Conservation (phyloP, 2,113 vertebrate genomes). For the Saimiri boliviensis region DNA sequence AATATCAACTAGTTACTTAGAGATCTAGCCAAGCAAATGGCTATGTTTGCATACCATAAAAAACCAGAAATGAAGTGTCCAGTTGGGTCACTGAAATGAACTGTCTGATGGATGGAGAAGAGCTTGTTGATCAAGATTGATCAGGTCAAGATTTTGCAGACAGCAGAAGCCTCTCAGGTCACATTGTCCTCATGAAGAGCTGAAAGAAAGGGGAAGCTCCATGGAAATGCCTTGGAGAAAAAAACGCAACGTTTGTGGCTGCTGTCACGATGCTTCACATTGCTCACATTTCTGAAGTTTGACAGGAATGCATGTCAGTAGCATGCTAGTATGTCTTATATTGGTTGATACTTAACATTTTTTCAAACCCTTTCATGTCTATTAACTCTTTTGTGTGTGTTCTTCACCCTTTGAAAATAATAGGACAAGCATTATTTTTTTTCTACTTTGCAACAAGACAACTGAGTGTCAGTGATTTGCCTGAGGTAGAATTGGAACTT, state of each 20-base stretch:
- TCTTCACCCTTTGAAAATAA: background rate
- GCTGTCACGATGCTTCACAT: background rate
- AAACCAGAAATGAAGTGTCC: slow-evolving; percentile 1
- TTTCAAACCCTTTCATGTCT: background rate
- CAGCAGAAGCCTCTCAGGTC: background rate
- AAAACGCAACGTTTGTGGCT: background rate
- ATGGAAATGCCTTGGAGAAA: background rate
- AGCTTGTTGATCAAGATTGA: background rate
- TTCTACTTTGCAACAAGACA: background rate
- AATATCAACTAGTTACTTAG: background rate
- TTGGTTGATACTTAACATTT: background rate
- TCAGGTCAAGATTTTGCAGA: background rate
- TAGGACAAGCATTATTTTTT: background rate
- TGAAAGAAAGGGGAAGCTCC: background rate
- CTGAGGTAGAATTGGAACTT: background rate
- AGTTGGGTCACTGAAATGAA: background rate
- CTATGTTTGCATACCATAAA: background rate
- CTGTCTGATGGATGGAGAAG: background rate
- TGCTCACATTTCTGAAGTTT: background rate
- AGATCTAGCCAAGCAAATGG: slow-evolving; percentile 25
- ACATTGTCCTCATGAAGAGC: background rate
- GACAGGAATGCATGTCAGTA: background rate
- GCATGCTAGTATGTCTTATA: background rate
- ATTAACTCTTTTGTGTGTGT: background rate
- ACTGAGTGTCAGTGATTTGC: background rate